These are phyloP conservation scores for Cygnus atratus DNA, from an alignment of 2,113 vertebrate species.

Conservation along the genomic window DNA sequence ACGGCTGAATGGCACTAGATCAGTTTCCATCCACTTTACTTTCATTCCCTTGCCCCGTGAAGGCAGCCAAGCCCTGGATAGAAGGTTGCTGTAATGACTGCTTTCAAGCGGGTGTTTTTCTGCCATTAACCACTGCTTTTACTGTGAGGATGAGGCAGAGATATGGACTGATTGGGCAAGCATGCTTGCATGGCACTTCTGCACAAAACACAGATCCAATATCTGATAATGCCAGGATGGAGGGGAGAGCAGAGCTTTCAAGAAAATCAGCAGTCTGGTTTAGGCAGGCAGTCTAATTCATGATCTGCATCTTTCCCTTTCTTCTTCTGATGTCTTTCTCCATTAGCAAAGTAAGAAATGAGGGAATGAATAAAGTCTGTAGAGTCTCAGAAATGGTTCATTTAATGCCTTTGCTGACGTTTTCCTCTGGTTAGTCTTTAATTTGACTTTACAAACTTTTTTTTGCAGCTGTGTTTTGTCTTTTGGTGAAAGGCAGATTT, in stretches of 20 bases:
- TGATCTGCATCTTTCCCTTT: not conserved
- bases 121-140: not conserved
- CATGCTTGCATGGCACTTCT: fast-evolving
- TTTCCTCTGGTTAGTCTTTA: not conserved
- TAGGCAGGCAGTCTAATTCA: fast-evolving
- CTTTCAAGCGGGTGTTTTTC: not conserved
- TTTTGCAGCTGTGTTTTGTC: not conserved
- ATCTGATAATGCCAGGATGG: fast-evolving
- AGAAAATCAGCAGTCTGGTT: fast-evolving
- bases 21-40: not conserved
- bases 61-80: not conserved
- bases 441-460: not conserved
- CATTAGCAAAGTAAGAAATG: fast-evolving
- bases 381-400: not conserved
- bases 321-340: not conserved
- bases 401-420: not conserved
- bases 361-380: fast-evolving
- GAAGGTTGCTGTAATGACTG: no score
- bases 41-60: not conserved
- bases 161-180: fast-evolving
- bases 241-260: fast-evolving
- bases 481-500: not conserved
- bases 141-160: no score
- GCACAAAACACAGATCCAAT: fast-evolving
- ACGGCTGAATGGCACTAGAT: not conserved